Conservation (phyloP, 2,113 vertebrate genomes). For the Apistogramma diplotaenia region DNA sequence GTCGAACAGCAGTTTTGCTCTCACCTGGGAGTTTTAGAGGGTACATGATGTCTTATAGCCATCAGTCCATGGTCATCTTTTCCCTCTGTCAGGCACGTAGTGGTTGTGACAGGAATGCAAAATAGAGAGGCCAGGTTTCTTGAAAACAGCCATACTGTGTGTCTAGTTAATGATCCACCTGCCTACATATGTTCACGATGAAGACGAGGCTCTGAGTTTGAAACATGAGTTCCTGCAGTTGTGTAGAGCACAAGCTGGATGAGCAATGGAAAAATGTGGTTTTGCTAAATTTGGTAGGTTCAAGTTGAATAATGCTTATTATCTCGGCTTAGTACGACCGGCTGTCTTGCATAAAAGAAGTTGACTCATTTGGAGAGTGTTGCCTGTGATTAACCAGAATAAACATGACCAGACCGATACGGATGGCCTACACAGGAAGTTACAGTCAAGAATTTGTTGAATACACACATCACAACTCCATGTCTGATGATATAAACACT, state of each 20-base stretch:
- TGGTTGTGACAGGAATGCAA: conserved; percentile 79
- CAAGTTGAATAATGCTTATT: background rate
- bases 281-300: background rate
- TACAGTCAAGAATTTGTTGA: background rate
- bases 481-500: conserved; percentile 13
- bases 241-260: background rate
- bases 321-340: background rate
- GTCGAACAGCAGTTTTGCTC: conserved; percentile 21
- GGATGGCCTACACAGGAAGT: background rate
- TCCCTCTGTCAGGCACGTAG: conserved; percentile 66
- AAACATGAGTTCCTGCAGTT: background rate
- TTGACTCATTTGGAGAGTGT: conserved; percentile 1
- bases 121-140: conserved; percentile 50
- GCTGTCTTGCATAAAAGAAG: background rate
- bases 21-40: conserved; percentile 41
- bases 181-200: conserved; percentile 6
- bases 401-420: conserved; percentile 15
- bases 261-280: background rate
- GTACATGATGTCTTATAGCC: conserved; percentile 24
- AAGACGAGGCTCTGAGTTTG: background rate
- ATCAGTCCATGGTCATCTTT: conserved; percentile 64
- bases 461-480: background rate
- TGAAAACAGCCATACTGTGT: conserved; percentile 28
- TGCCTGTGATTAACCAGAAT: background rate
- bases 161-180: conserved; percentile 73